Evolutionary conservation across 30 jellyfish, hydroid and myxozoan species (phyloP).

Genomic region (Aurelia aurita): DNA sequence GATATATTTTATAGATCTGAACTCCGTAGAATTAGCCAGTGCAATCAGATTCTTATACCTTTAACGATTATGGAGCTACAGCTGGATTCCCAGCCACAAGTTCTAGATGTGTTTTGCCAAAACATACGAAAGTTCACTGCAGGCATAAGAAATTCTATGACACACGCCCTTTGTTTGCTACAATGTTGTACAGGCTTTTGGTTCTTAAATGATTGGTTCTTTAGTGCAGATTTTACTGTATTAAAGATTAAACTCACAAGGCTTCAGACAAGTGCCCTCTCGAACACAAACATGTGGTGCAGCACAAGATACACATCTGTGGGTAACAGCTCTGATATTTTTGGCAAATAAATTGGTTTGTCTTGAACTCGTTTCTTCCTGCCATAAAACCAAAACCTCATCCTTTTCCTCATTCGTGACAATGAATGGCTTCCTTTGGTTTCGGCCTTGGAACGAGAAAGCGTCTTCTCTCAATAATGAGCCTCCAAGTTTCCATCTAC

Average conservation of each 20-base stretch:
- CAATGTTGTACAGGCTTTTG: too few relatives aligned
- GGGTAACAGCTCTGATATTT: conserved; percentile 51
- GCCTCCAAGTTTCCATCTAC: conserved; percentile 34
- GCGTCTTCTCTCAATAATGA: conserved; percentile 48
- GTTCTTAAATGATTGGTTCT: too few relatives aligned
- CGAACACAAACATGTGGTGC: conserved; percentile 44
- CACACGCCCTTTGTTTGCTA: too few relatives aligned
- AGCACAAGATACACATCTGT: conserved; percentile 43
- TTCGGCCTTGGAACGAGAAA: conserved; percentile 35
- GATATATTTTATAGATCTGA: too few relatives aligned
- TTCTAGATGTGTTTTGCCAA: too few relatives aligned
- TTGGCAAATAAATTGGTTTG: conserved; percentile 64
- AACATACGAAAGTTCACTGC: too few relatives aligned
- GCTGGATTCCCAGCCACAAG: too few relatives aligned
- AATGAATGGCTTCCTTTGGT: conserved; percentile 43
- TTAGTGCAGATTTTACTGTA: too few relatives aligned
- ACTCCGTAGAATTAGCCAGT: too few relatives aligned
- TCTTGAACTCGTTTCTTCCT: conserved; percentile 37
- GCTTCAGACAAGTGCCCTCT: conserved; percentile 39
- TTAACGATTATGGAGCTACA: too few relatives aligned
- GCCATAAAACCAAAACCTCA: conserved; percentile 60
- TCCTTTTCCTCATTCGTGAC: conserved; percentile 48
- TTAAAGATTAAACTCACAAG: neutral
- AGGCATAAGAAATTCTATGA: too few relatives aligned
- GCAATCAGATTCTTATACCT: too few relatives aligned